Evolutionary conservation across 1,140 invertebrate genomes (phyloP), one percentile per base, ranked within the genome.

Genomic region (Zaprionus lachaisei): DNA sequence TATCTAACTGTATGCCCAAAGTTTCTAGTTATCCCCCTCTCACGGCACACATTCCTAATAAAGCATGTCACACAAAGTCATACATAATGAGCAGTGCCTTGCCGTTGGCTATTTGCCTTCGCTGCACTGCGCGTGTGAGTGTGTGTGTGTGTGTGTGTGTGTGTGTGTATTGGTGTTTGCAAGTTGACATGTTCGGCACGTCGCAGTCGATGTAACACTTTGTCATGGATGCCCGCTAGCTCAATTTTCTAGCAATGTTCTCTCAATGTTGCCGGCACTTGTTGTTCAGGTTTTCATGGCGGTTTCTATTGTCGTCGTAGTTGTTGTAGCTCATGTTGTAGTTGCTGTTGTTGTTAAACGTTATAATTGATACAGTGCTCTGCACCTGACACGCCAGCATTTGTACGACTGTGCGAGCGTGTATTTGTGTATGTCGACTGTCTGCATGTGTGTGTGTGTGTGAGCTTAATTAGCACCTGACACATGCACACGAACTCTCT

Each of bases 381-480:
- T 80, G 79, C 76, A 75, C 31, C 75, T 80, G 78, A 78, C 78
- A 77, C 64, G 70, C 56, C 66, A 54, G 51, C 55, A 44, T 65
- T 20, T 49, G 22, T 28, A 3, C 17, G 41, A 38, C 9, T 26
- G 7, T 34, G 12, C 58, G 15, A 17, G 4, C 26, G 31, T 38
- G 1, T 31, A 5, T 24, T 12, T 41, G 5, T 24, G 20, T 6
- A 5, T 49, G 47, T 65, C 26, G 55, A 38, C 26, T 31, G 26
- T 62, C 66, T 49, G 17, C 31, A 31, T 63, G 31, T 41, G 31
- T 24, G 17, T 37, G 17, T 68, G 69, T 41, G 55, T 66, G 68
- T 77, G 70, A 58, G 82, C 61, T 81, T 80, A 83, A 87, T 83
- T 87, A 86, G 63, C 78, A 83, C 67, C 80, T 87, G 83, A 70